Evolutionary conservation across 2,113 vertebrate species (phyloP).

Genomic region (Pundamilia nyererei): DNA sequence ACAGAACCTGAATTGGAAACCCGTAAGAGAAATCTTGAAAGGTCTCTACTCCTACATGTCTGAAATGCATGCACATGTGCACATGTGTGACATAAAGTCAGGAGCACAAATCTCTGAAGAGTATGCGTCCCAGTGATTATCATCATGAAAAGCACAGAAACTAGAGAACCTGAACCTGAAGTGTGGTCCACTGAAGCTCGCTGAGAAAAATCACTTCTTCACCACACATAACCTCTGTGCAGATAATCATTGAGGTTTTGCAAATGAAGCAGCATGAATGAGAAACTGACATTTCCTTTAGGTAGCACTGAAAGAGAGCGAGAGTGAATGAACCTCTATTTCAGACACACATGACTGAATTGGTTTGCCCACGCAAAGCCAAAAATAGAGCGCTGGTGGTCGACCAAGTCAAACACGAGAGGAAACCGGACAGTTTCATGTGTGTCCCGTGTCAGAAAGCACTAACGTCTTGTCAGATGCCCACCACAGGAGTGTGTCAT

Average conservation of each 20-base stretch:
- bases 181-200: not conserved
- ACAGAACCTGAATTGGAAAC: not conserved
- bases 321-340: not conserved
- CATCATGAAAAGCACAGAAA: not conserved
- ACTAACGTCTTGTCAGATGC: not conserved
- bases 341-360: not conserved
- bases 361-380: not conserved
- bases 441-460: not conserved
- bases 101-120: not conserved
- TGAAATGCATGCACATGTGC: not conserved
- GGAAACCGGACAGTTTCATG: not conserved
- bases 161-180: not conserved
- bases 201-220: not conserved
- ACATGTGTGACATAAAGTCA: not conserved
- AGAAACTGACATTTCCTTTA: not conserved
- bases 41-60: not conserved
- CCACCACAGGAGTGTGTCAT: not conserved
- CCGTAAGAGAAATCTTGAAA: not conserved
- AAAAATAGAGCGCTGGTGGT: conserved; percentile 39
- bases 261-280: not conserved
- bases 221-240: not conserved
- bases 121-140: accelerated
- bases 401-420: not conserved
- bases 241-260: not conserved
- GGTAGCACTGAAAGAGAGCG: not conserved